Evolutionary conservation across 1,140 invertebrate genomes (phyloP).

Genomic region (Rhynchophorus ferrugineus): DNA sequence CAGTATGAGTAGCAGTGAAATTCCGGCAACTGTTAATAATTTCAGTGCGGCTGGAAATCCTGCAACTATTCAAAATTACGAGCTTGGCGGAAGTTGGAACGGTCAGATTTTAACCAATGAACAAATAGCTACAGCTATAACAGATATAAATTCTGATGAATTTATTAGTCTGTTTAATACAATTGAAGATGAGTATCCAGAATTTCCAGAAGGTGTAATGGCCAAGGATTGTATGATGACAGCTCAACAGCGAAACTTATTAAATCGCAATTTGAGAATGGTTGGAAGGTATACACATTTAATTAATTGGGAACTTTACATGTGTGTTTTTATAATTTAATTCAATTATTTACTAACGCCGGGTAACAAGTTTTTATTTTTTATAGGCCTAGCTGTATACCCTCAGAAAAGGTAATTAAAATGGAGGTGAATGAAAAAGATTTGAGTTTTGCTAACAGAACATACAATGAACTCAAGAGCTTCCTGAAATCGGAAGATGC

Average conservation of each 20-base stretch:
- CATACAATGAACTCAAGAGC: conserved; percentile 22
- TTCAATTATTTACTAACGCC: no score
- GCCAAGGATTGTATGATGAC: no score
- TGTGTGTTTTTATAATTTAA: no score
- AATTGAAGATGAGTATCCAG: not conserved
- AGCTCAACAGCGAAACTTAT: not conserved
- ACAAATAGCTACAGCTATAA: conserved; percentile 4
- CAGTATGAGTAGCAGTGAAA: conserved; percentile 18
- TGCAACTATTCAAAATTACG: not conserved
- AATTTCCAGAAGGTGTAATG: not conserved
- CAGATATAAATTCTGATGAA: not conserved
- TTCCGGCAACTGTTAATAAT: conserved; percentile 24
- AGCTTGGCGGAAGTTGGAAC: not conserved
- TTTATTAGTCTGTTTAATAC: not conserved
- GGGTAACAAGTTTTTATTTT: not conserved
- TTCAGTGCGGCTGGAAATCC: not conserved
- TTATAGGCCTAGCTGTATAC: no score
- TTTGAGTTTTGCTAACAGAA: conserved; percentile 18
- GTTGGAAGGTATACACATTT: no score
- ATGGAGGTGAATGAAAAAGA: conserved; percentile 38
- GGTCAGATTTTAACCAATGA: not conserved
- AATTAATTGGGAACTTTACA: no score
- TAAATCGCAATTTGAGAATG: conserved; percentile 14
- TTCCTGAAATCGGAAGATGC: conserved; percentile 31
- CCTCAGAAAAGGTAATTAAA: conserved; percentile 14